phyloP scores from a whole-genome alignment of 2,113 vertebrate species.

The Lipotes vexillifer region DNA sequence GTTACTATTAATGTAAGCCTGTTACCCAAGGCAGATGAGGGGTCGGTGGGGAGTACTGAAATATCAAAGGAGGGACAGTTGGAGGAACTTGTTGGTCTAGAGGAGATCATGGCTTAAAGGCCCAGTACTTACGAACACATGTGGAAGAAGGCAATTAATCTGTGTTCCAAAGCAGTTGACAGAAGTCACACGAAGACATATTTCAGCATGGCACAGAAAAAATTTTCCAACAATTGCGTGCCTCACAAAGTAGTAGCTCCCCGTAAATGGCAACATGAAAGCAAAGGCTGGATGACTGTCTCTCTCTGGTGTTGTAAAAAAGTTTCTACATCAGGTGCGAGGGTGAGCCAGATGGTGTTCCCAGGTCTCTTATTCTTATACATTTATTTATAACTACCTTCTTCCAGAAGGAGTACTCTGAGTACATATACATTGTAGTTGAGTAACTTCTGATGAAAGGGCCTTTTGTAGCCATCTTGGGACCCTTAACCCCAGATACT shows the following conservation, averaged over 20 bases:
- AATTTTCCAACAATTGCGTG: neutral
- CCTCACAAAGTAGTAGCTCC: neutral
- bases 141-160: neutral
- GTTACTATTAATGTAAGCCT: neutral
- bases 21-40: neutral
- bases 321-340: neutral
- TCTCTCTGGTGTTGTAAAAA: neutral
- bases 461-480: neutral
- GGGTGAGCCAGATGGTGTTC: slow-evolving; percentile 7
- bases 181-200: neutral
- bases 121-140: neutral
- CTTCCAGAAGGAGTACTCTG: neutral
- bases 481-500: neutral
- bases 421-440: neutral
- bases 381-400: slow-evolving; percentile 34
- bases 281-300: neutral
- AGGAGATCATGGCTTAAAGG: neutral
- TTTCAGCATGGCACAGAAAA: neutral
- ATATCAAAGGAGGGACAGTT: neutral
- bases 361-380: slow-evolving; percentile 15
- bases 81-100: neutral
- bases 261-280: neutral
- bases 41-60: neutral
- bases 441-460: neutral
- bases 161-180: neutral